These are phyloP conservation scores for Drosophila sproati DNA, from an alignment of 1,140 invertebrate species.

Conservation along the genomic window DNA sequence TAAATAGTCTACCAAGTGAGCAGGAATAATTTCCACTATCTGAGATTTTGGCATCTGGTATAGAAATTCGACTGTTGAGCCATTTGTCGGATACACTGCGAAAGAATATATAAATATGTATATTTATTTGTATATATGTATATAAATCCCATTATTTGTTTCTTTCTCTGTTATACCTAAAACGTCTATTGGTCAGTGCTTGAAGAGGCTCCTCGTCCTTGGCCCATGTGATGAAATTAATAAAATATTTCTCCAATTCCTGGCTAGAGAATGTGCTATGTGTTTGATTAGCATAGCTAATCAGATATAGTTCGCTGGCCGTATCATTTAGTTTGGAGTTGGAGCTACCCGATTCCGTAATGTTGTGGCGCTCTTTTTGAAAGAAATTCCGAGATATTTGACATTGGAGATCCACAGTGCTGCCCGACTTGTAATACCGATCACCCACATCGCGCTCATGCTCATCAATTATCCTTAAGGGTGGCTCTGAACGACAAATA, in stretches of 20 bases:
- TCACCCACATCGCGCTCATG: conserved; percentile 88
- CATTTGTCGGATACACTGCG: conserved; percentile 79
- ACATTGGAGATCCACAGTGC: conserved; percentile 89
- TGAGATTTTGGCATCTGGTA: conserved; percentile 79
- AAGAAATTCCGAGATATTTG: conserved; percentile 85
- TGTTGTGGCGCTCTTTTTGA: conserved; percentile 66
- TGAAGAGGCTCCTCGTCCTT: conserved; percentile 72
- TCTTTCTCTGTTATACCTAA: conserved; percentile 59
- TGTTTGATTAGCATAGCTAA: conserved; percentile 70
- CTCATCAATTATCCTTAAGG: conserved; percentile 89
- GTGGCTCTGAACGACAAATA: conserved; percentile 85
- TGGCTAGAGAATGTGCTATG: conserved; percentile 78
- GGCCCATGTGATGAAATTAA: conserved; percentile 84
- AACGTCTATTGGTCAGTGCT: conserved; percentile 58
- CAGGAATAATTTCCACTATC: conserved; percentile 85
- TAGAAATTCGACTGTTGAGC: conserved; percentile 79
- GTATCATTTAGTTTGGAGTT: conserved; percentile 47
- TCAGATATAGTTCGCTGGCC: conserved; percentile 61
- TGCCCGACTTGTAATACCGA: conserved; percentile 90
- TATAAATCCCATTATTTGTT: too few species aligned
- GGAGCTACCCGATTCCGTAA: conserved; percentile 34
- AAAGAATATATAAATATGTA: conserved; percentile 12
- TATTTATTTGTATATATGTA: neutral
- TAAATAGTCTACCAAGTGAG: conserved; percentile 80
- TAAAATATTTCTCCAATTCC: conserved; percentile 83